Base-by-base conservation (phyloP, 2,888 invertebrate genomes). In the Melipona bicolor region DNA sequence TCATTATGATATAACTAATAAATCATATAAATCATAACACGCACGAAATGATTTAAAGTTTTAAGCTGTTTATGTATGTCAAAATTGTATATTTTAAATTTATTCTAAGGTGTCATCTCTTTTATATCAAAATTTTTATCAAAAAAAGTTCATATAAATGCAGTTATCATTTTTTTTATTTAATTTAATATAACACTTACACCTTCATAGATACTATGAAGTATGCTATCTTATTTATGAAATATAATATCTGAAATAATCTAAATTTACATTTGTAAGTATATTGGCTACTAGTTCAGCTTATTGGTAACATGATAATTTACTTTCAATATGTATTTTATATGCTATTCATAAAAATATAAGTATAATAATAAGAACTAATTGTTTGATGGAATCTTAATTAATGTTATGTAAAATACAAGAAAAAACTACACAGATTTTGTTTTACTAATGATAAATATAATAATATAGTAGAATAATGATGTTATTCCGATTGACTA, bases 141-240 rank as follows among this genome's bases (percentile, higher is more conserved):
- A 79, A 83, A 86, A 64, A 82, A 81, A 85, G 67, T 77, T 79
- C 59, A 62, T 88, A 65, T 88, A 86, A 87, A 88, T 85, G 24
- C 43, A 36, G 52, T 81, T 86, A 70, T 78, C 70, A 68, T 56
- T 74, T 74, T 78, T 32, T 89, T 90, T 90, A 90, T 88, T 90
- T 79, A 87, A 76, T 81, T 87, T 85, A 89, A 87, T 85, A 80
- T 81, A 86, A 82, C 85, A 81, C 79, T 87, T 89, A 89, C 90
- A 89, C 74, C 86, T 86, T 86, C 89, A 90, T 89, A 90, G 89
- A 89, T 90, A 79, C 88, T 90, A 90, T 90, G 90, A 88, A 83
- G 85, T 83, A 87, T 84, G 81, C 54, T 61, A 78, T 71, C 64
- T 79, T 54, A 21, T 78, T 76, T 88, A 85, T 82, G 74, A 81